Evolutionary conservation across 37 sponge, comb jelly and placozoan species (phyloP), one percentile per base, ranked within the genome.

Genomic region (Crambe crambe): DNA sequence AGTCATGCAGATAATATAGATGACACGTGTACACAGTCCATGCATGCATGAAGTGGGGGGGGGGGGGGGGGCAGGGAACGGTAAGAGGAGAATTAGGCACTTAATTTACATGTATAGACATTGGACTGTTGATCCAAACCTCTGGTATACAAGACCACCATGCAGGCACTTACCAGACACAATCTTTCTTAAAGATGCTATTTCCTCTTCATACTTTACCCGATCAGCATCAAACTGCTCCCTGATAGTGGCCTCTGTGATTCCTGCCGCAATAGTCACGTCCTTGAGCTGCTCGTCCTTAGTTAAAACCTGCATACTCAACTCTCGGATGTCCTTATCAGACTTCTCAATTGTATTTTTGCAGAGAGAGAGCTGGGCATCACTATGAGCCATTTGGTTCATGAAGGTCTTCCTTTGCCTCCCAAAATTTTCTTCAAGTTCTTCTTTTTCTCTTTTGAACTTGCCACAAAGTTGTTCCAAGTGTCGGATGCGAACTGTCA

Each of bases 351-450:
- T 38, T 30, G 22, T 72, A 18, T 51, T 44, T 57, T 79, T 65
- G 10, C 26, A 23, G 20, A 26, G 0, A 20, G 47, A 37, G 0
- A 42, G 22, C 75, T 82, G 68, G 68, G 72, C 59, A 20, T 92
- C 93, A 31, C 25, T 21, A 1, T 69, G 56, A 6, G 82, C 34
- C 87, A 93, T 89, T 9, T 88, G 86, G 59, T 77, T 77, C 90
- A 93, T 93, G 56, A 88, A 93, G 68, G 69, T 58, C 76, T 85
- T 89, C 42, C 93, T 56, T 58, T 93, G 93, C 37, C 80, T 39
- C 22, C 93, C 93, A 78, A 93, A 93, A 59, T 86, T 83, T 37
- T 89, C 93, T 39, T 93, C 90, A 70, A 86, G 78, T 21, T 27
- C 73, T 2, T 54, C 40, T 68, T 86, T 87, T 60, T 83, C 84